phyloP scores from a whole-genome alignment of 2,797 vertebrate species.

The Moxostoma hubbsi region DNA sequence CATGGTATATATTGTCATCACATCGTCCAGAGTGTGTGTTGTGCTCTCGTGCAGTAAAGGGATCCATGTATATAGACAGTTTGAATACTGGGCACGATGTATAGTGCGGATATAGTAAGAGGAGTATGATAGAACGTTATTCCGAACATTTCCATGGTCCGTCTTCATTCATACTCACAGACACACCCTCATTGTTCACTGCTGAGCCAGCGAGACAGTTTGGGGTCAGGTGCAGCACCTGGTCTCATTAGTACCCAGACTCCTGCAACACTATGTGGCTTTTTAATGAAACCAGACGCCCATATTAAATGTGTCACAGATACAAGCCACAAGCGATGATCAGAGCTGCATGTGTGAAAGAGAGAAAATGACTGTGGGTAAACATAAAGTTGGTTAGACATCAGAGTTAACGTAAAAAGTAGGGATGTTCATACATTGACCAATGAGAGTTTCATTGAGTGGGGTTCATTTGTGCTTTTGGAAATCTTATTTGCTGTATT shows the following conservation, averaged over 20 bases:
- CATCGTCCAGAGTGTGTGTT: no score
- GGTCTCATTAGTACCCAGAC: slow-evolving; percentile 42
- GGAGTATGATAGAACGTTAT: neutral
- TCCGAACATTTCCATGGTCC: neutral
- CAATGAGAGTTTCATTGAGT: no score
- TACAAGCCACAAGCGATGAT: slow-evolving; percentile 1
- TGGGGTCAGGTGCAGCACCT: slow-evolving; percentile 48
- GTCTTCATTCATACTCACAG: neutral
- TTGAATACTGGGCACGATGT: neutral
- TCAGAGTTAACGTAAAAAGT: no score
- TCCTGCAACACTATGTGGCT: neutral
- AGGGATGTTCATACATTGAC: no score
- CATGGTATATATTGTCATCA: no score
- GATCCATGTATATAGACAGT: neutral
- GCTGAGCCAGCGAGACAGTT: slow-evolving; percentile 33
- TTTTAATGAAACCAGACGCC: slow-evolving; percentile 17
- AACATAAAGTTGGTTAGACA: no score
- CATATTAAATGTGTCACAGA: slow-evolving; percentile 28
- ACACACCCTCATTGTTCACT: slow-evolving; percentile 34
- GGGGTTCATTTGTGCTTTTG: no score
- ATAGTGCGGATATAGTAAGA: neutral
- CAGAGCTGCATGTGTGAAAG: no score
- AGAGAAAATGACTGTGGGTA: no score
- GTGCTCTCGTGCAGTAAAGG: neutral
- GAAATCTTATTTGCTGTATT: no score